Evolutionary conservation across 2,797 vertebrate species (phyloP).

Genomic region (Tadarida brasiliensis): DNA sequence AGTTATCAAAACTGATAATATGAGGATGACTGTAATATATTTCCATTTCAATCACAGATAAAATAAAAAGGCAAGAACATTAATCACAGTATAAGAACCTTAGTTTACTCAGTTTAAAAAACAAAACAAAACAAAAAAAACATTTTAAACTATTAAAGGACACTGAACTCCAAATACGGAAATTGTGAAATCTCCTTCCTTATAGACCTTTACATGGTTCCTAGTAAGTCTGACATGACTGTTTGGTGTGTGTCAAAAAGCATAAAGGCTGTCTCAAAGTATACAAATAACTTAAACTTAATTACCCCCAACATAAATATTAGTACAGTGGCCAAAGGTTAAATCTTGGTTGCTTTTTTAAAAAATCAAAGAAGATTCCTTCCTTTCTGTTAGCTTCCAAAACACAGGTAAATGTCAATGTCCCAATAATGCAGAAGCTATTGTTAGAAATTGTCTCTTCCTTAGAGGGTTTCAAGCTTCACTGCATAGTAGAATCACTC

Average conservation of each 20-base stretch:
- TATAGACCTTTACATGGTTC: background rate
- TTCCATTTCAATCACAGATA: background rate
- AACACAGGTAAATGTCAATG: constrained; percentile 9
- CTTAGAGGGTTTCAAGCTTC: background rate
- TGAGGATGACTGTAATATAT: background rate
- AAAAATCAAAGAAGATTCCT: background rate
- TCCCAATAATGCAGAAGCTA: background rate
- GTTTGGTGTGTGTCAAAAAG: background rate
- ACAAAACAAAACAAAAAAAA: background rate
- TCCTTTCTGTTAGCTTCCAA: constrained; percentile 53
- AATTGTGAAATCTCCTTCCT: background rate
- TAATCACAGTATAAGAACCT: constrained; percentile 31
- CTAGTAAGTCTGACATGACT: background rate
- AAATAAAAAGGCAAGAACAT: constrained; percentile 9
- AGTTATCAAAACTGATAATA: constrained; percentile 31
- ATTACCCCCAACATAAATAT: background rate
- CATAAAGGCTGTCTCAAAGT: background rate
- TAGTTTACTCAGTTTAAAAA: background rate
- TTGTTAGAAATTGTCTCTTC: background rate
- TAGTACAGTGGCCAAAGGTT: constrained; percentile 39
- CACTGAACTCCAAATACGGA: background rate
- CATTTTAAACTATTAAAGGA: background rate
- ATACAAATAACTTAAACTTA: constrained; percentile 13
- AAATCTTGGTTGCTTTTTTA: background rate
- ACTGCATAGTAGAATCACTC: background rate